Evolutionary conservation across 2,888 invertebrate species (phyloP).

Genomic region (Mythimna impura): DNA sequence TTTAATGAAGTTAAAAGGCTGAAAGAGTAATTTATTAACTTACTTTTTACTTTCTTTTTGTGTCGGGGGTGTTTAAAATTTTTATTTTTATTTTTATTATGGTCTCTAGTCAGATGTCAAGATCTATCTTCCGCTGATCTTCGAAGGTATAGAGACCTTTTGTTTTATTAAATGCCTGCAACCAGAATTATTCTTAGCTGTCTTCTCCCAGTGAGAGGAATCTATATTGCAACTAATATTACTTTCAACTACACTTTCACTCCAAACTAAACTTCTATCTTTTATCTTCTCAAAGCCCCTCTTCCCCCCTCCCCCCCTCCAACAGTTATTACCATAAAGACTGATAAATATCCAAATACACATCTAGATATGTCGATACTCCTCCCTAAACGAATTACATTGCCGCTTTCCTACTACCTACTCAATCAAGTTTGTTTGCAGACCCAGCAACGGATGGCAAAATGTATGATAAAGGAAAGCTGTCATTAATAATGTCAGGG

Average conservation of each 20-base stretch:
- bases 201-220: no score
- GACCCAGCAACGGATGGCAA: slow-evolving; percentile 58
- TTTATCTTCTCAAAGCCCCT: neutral
- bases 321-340: slow-evolving; percentile 78
- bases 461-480: slow-evolving; percentile 44
- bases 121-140: no score
- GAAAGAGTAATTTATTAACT: no score
- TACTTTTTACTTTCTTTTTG: no score
- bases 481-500: slow-evolving; percentile 52
- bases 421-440: slow-evolving; percentile 38
- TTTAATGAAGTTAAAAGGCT: no score
- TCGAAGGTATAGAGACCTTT: no score
- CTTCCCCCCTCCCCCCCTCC: slow-evolving; percentile 35
- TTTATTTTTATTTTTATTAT: no score
- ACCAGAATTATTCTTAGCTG: no score
- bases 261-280: slow-evolving; percentile 35
- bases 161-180: no score
- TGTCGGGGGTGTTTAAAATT: no score
- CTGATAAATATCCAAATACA: slow-evolving; percentile 79
- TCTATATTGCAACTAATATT: no score
- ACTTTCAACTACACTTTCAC: neutral
- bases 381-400: slow-evolving; percentile 55
- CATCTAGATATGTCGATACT: slow-evolving; percentile 69
- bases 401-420: slow-evolving; percentile 40
- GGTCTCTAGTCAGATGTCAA: no score